phyloP scores from a whole-genome alignment of 2,113 vertebrate genomes.

The Leptobrachium ailaonicum region DNA sequence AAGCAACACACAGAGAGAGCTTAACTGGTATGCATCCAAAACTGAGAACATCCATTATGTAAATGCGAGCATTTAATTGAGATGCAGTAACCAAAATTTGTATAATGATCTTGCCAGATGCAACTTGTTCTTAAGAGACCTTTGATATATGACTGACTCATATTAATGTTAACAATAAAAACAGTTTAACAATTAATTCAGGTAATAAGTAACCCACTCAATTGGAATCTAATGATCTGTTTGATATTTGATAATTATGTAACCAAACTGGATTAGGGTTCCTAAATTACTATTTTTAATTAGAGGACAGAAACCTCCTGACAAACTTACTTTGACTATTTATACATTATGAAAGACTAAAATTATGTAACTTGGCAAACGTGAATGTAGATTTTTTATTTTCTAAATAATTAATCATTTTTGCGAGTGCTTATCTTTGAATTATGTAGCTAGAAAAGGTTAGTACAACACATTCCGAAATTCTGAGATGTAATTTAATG shows the following conservation, averaged over 20 bases:
- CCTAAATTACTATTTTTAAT: conserved; percentile 39
- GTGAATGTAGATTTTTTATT: conserved; percentile 47
- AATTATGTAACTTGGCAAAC: conserved; percentile 51
- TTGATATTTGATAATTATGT: conserved; percentile 18
- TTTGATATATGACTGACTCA: conserved; percentile 52
- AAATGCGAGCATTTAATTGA: conserved; percentile 63
- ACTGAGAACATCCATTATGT: conserved; percentile 54
- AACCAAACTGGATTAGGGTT: conserved; percentile 39
- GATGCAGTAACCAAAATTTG: conserved; percentile 61
- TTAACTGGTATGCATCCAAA: conserved; percentile 55
- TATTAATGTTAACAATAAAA: conserved; percentile 55
- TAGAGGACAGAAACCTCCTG: conserved; percentile 50
- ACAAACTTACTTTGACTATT: conserved; percentile 49
- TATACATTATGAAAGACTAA: conserved; percentile 51
- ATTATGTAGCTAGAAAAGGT: conserved; percentile 47
- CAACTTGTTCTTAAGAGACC: conserved; percentile 55
- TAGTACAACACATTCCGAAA: conserved; percentile 51
- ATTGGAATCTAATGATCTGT: conserved; percentile 3
- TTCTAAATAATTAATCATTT: conserved; percentile 59
- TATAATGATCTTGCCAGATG: conserved; percentile 58
- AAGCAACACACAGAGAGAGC: conserved; percentile 45
- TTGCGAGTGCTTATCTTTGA: conserved; percentile 48
- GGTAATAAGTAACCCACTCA: conserved; percentile 46
- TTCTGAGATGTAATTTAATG: conserved; percentile 34
- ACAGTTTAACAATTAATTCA: conserved; percentile 52